These are phyloP conservation scores for Melierax canorus DNA, from an alignment of 2,113 vertebrate genomes.

Conservation along the genomic window DNA sequence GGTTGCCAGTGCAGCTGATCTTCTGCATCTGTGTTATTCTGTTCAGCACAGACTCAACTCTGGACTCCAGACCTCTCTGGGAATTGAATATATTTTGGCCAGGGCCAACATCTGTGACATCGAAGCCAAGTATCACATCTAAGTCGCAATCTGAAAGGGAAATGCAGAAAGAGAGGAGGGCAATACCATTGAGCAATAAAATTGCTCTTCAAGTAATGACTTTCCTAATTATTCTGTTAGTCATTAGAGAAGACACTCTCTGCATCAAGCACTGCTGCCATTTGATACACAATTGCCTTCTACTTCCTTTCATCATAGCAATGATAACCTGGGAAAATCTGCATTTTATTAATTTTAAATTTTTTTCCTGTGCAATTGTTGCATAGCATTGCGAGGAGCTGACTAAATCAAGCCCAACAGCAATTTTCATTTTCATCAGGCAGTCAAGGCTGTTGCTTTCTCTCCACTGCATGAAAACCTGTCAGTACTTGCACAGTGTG, in stretches of 20 bases:
- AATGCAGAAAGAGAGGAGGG: not conserved
- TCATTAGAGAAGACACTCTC: not conserved
- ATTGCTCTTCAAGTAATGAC: not conserved
- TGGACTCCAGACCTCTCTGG: slow-evolving; percentile 83
- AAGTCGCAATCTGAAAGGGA: slow-evolving; percentile 80
- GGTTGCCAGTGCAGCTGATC: slow-evolving; percentile 84
- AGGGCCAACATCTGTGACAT: slow-evolving; percentile 68
- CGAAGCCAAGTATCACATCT: slow-evolving; percentile 92
- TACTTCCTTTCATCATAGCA: not conserved
- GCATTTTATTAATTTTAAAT: not conserved
- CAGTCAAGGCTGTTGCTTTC: not conserved
- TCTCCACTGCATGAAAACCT: not conserved
- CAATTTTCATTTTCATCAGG: not conserved
- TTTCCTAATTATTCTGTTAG: not conserved
- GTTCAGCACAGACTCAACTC: slow-evolving; percentile 79
- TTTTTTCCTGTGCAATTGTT: not conserved
- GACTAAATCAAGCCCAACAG: not conserved
- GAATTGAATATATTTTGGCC: slow-evolving; percentile 81
- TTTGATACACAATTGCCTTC: not conserved
- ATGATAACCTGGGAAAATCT: not conserved
- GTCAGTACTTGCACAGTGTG: not conserved
- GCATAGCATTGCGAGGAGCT: not conserved
- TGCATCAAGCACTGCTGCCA: not conserved
- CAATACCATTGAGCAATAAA: not conserved
- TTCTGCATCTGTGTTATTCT: slow-evolving; percentile 83